These are phyloP conservation scores for Drosophila borborema DNA, from an alignment of 2,888 invertebrate genomes.

Conservation along the genomic window DNA sequence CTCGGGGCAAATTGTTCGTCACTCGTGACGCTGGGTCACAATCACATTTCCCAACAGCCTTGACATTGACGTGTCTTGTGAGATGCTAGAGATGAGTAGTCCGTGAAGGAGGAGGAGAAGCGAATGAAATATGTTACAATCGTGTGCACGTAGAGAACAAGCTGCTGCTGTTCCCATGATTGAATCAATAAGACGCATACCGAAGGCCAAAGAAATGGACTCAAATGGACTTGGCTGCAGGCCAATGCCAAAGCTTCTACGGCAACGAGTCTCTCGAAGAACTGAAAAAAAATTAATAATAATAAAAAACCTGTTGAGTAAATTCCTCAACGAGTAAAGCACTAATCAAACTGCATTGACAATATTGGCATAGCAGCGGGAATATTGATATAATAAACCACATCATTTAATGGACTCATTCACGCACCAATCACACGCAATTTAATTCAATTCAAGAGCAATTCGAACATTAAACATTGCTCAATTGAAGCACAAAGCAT, in stretches of 20 bases:
- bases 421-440: slow-evolving; percentile 69
- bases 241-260: slow-evolving; percentile 43
- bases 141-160: slow-evolving; percentile 28
- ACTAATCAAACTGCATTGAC: slow-evolving; percentile 46
- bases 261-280: slow-evolving; percentile 12
- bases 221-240: slow-evolving; percentile 49
- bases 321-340: slow-evolving; percentile 4
- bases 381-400: slow-evolving; percentile 7
- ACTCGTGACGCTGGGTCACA: slow-evolving; percentile 42
- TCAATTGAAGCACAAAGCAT: slow-evolving; percentile 44
- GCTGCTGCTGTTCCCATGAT: slow-evolving; percentile 69
- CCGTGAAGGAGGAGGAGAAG: no score
- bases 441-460: slow-evolving; percentile 67
- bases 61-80: slow-evolving; percentile 56
- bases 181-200: slow-evolving; percentile 69
- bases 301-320: slow-evolving; percentile 52
- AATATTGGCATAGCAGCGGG: slow-evolving; percentile 8
- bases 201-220: slow-evolving; percentile 38
- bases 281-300: background rate
- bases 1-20: slow-evolving; percentile 52
- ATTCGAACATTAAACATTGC: slow-evolving; percentile 35
- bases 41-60: slow-evolving; percentile 47
- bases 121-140: slow-evolving; percentile 8
- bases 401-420: slow-evolving; percentile 60
- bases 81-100: slow-evolving; percentile 1